Evolutionary conservation across 2,797 vertebrate genomes (phyloP), one percentile per base, ranked within the genome.

Genomic region (Ctenopoma multispine): DNA sequence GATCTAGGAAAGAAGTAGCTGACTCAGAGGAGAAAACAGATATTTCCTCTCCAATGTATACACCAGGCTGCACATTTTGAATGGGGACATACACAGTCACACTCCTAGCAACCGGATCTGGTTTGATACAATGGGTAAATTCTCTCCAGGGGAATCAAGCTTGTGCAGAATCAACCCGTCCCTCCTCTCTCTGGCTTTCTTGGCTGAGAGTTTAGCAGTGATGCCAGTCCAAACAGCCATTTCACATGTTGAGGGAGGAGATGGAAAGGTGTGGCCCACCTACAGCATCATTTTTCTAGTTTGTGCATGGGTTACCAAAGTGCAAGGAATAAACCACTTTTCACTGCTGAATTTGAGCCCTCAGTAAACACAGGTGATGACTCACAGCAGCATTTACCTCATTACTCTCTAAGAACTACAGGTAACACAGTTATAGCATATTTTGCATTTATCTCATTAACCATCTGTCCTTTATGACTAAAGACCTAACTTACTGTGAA

Each of bases 51-150:
- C 24, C 43, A 29, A 40, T 72, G 78, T 53, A 48, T 54, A 55
- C 29, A 76, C 63, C 79, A 70, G 59, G 56, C 61, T 72, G 72
- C 27, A 48, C 60, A 55, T 7, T 63, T 43, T 74, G 66, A 63
- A 63, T 38, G 5, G 54, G 62, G 49, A 72, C 72, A 72, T 68
- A 67, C 65, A 54, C 63, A 69, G 57, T 24, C 40, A 13, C 1
- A 48, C 69, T 79, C 82, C 73, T 60, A 80, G 81, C 75, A 89
- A 89, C 83, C 66, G 53, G 56, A 82, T 68, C 74, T 69, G 77
- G 20, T 60, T 63, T 29, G 18, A 83, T 56, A 85, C 85, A 88
- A 87, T 71, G 76, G 59, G 53, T 34, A 18, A 66, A 46, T 76
- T 84, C 78, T 81, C 57, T 61, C 3, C 14, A 38, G 58, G 56